Evolutionary conservation across 2,113 vertebrate species (phyloP).

Genomic region (Pandion haliaetus): DNA sequence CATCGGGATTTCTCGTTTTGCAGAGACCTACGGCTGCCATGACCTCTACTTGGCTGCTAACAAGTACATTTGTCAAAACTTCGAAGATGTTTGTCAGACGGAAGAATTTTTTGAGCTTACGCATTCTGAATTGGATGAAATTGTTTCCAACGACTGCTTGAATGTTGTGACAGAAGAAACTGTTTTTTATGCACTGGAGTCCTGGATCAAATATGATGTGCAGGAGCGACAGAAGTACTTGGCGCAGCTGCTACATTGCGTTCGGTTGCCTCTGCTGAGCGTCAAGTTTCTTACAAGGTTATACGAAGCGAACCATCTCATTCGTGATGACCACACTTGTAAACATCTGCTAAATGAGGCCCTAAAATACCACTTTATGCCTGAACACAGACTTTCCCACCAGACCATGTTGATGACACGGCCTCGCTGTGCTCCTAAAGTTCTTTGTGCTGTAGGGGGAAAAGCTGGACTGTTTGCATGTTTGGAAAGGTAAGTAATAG

Average conservation of each 20-base stretch:
- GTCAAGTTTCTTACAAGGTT: conserved; percentile 96
- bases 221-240: conserved; percentile 93
- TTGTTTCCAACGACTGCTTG: conserved; percentile 95
- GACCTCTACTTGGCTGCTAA: conserved; percentile 92
- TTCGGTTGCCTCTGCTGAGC: conserved; percentile 92
- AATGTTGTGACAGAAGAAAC: conserved; percentile 94
- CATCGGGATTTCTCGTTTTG: conserved; percentile 97
- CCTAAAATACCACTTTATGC: conserved; percentile 99
- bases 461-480: conserved; percentile 97
- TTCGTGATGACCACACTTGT: conserved; percentile 94
- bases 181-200: conserved; percentile 92
- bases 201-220: conserved; percentile 96
- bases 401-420: conserved; percentile 90
- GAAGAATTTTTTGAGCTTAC: conserved; percentile 98
- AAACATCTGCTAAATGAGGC: conserved; percentile 98
- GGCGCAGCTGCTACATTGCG: conserved; percentile 91
- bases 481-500: conserved; percentile 85
- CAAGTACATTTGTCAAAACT: conserved; percentile 96
- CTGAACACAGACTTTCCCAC: conserved; percentile 95
- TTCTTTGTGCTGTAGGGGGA: conserved; percentile 94
- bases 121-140: conserved; percentile 90
- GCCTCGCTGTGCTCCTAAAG: conserved; percentile 93
- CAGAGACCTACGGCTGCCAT: conserved; percentile 95
- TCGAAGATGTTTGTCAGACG: conserved; percentile 94
- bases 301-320: conserved; percentile 98